Base-by-base conservation (phyloP, 2,113 vertebrate species). In the Herpetotheres cachinnans region DNA sequence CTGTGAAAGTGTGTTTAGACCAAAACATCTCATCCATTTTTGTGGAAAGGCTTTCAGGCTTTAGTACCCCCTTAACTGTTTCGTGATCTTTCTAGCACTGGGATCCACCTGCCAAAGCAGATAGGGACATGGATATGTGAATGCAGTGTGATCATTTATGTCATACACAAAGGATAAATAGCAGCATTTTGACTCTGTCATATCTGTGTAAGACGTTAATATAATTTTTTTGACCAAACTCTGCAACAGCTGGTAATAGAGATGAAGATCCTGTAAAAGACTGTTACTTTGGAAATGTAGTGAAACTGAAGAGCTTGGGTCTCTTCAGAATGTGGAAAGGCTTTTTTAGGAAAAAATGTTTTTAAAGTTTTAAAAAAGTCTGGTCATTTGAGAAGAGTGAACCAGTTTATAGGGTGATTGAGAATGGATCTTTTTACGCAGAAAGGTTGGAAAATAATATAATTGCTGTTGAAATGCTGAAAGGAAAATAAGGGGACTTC, bases 51-150 rank as follows among this genome's bases (percentile, higher is more conserved):
- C 2, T 93, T 65, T 88, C 46, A 49, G 19, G 11, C 2, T 56
- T 91, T 56, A 38, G 7, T 29, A 40, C 2, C 3, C 2, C 12
- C 6, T 52, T 54, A 63, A 62, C 2, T 84, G 10, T 34, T 87
- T 77, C 58, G 10, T 73, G 30, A 46, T 70, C 22, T 82, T 78
- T 85, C 27, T 40, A 36, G 7, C 25, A 18, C 16, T 21, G 19
- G 9, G 6, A 49, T 73, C 36, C 19, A 49, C 16, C 24, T 85
- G 55, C 38, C 5, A 74, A 70, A 82, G 13, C 17, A 66, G 52
- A 32, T 3, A 40, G 8, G 15, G 5, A 15, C 1, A 2, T 6
- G 9, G 21, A 46, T 47, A 1, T 30, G 25, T 80, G 15, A 22
- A 67, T 76, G 17, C 29, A 55, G 10, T 36, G n/a, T 34, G 18